Evolutionary conservation across 1,140 invertebrate genomes (phyloP).

Genomic region (Apis florea): DNA sequence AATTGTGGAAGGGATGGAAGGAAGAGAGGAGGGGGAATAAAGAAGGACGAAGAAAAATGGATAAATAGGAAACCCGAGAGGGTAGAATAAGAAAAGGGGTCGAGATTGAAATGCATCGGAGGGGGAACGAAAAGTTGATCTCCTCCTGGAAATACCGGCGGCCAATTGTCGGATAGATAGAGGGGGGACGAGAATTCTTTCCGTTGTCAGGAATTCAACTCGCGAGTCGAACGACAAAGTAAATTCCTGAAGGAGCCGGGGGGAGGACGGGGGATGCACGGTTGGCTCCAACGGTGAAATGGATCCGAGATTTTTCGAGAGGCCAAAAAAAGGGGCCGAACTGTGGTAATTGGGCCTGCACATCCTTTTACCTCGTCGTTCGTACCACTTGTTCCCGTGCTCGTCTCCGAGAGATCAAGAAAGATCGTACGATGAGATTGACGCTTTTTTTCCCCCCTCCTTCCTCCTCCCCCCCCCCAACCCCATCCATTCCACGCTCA

Average conservation of each 20-base stretch:
- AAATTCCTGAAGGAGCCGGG: conserved; percentile 48
- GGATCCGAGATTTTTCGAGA: conserved; percentile 31
- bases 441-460: conserved; percentile 40
- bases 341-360: conserved; percentile 54
- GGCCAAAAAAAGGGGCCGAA: conserved; percentile 33
- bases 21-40: conserved; percentile 8
- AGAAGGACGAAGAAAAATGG: conserved; percentile 24
- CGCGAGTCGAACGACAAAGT: conserved; percentile 56
- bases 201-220: conserved; percentile 68
- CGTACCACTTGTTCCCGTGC: conserved; percentile 41
- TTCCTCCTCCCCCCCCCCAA: too few species aligned
- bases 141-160: conserved; percentile 66
- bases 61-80: conserved; percentile 28
- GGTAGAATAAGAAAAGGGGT: conserved; percentile 39
- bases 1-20: conserved; percentile 61
- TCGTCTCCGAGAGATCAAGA: conserved; percentile 41
- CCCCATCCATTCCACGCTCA: conserved; percentile 30
- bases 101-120: conserved; percentile 61
- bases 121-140: conserved; percentile 62
- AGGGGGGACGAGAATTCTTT: conserved; percentile 67
- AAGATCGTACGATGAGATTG: conserved; percentile 53
- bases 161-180: conserved; percentile 67
- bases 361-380: conserved; percentile 55
- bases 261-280: conserved; percentile 40
- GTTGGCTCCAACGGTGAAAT: conserved; percentile 33